Percentiles rank a stretch among this genome's conserved stretches.
These are phyloP conservation scores for Stigmatopora argus DNA, from an alignment of 2,113 vertebrate species.

Conservation along the genomic window DNA sequence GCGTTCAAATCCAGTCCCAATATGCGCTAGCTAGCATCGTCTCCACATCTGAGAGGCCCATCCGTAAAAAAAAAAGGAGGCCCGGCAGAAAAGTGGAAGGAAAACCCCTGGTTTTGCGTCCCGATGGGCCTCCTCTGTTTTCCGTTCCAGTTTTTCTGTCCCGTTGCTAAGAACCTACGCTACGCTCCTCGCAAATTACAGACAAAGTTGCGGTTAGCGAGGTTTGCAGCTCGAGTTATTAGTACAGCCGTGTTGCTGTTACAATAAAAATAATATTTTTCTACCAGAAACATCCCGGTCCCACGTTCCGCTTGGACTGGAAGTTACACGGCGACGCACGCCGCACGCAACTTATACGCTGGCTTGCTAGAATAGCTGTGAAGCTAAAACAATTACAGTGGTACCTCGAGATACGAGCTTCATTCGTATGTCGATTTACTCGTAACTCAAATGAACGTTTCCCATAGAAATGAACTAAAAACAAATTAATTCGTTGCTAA, in stretches of 20 bases:
- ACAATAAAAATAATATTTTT: conserved; percentile 72
- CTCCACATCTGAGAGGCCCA: conserved; percentile 43
- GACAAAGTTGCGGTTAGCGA: conserved; percentile 71
- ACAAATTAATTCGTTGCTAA: no score
- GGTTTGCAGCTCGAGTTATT: conserved; percentile 71
- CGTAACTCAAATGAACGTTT: no score
- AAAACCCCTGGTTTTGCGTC: conserved; percentile 68
- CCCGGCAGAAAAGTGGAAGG: conserved; percentile 46
- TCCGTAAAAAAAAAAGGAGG: conserved; percentile 24
- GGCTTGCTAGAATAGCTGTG: conserved; percentile 14
- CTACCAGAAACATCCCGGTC: conserved; percentile 63
- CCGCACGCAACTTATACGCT: neutral
- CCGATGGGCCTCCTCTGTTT: conserved; percentile 69
- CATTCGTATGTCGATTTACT: no score
- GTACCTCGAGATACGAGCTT: no score
- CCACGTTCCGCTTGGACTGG: conserved; percentile 34
- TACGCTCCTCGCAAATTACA: conserved; percentile 69
- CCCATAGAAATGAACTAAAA: no score
- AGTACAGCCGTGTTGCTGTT: conserved; percentile 66
- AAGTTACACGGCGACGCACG: conserved; percentile 37
- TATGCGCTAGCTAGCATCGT: conserved; percentile 27
- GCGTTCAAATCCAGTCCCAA: conserved; percentile 24
- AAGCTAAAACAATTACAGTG: conserved; percentile 53
- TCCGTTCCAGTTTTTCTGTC: conserved; percentile 72
- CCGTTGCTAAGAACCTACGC: conserved; percentile 71